phyloP scores from a whole-genome alignment of 2,113 vertebrate species.

The Sinocyclocheilus grahami region DNA sequence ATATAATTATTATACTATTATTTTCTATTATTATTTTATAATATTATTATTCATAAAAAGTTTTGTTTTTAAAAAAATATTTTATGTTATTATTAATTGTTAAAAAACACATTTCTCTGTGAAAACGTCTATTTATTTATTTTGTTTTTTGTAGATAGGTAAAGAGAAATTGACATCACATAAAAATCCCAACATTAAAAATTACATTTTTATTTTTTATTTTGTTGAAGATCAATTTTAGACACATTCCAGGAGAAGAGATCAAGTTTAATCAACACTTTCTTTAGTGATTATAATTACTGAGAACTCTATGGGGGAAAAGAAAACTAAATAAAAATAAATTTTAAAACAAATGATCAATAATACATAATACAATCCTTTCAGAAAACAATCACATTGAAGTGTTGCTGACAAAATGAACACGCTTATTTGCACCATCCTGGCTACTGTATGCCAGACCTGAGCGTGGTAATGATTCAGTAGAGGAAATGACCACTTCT shows the following conservation, averaged over 20 bases:
- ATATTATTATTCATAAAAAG: too few species aligned
- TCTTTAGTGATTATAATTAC: background rate
- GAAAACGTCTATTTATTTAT: too few species aligned
- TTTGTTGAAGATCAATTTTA: background rate
- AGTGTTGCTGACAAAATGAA: background rate
- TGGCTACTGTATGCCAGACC: background rate
- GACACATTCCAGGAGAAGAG: conserved; percentile 17
- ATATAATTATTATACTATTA: too few species aligned
- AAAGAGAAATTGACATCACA: background rate
- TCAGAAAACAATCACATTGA: background rate
- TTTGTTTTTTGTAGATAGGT: too few species aligned
- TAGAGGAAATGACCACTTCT: background rate
- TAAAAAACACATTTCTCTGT: too few species aligned
- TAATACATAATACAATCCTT: background rate
- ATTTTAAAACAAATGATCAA: background rate
- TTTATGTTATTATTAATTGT: too few species aligned
- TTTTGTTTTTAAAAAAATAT: too few species aligned
- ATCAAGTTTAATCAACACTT: background rate
- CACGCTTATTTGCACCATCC: conserved; percentile 12
- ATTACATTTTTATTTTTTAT: background rate
- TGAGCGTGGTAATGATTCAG: background rate
- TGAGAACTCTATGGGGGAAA: background rate
- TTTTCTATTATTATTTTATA: too few species aligned
- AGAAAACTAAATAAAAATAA: background rate
- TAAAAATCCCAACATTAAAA: conserved; percentile 9